phyloP scores from a whole-genome alignment of 2,113 vertebrate species.

The Chiloscyllium plagiosum region DNA sequence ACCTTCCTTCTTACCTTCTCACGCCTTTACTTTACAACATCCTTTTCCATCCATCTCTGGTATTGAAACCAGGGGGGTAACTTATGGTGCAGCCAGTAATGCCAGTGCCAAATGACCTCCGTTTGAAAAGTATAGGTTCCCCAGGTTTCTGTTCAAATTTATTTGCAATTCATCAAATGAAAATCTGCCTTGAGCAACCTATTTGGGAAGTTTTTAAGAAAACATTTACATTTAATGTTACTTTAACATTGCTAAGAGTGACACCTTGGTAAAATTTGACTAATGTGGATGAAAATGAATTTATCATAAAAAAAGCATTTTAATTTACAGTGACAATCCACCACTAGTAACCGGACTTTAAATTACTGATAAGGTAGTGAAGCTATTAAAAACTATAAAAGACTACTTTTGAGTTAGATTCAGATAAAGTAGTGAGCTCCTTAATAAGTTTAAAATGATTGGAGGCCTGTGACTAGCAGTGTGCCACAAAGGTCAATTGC shows the following conservation, averaged over 20 bases:
- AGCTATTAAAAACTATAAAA: neutral
- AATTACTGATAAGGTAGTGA: neutral
- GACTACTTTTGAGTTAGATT: neutral
- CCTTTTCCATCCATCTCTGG: neutral
- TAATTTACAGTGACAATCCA: neutral
- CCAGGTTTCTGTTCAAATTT: neutral
- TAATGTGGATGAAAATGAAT: neutral
- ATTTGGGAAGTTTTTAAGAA: neutral
- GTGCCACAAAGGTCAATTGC: no score
- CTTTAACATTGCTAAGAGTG: neutral
- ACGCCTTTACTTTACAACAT: neutral
- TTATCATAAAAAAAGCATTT: neutral
- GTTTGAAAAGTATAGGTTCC: no score
- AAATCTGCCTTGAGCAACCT: neutral
- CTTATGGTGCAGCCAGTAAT: no score
- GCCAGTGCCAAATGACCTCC: no score
- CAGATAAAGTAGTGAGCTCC: neutral
- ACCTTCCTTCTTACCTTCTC: no score
- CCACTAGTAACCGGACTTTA: neutral
- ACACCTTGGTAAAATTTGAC: neutral
- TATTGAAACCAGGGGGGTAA: neutral
- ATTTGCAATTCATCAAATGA: neutral
- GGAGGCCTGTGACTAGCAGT: no score
- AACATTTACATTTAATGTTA: neutral
- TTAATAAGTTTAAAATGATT: neutral